Evolutionary conservation across 2,113 vertebrate species (phyloP).

Genomic region (Calidris pygmaea): DNA sequence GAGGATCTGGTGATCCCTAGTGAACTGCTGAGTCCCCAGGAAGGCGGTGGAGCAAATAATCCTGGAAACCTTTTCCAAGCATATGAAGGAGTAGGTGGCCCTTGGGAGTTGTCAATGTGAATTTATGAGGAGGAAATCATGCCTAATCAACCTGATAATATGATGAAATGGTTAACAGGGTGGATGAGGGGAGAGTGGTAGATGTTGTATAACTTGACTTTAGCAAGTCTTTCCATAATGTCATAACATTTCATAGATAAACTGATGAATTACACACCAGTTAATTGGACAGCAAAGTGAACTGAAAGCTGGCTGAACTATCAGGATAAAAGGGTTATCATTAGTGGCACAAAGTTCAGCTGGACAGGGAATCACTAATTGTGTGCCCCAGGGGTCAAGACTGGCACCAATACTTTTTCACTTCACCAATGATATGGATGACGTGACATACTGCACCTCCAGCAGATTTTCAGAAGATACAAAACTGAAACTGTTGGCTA

Average conservation of each 20-base stretch:
- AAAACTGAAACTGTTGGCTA: neutral
- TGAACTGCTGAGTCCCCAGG: neutral
- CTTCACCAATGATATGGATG: neutral
- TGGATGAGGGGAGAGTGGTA: neutral
- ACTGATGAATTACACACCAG: neutral
- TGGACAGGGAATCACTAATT: neutral
- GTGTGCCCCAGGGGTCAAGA: neutral
- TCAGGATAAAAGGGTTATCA: neutral
- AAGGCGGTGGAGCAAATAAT: neutral
- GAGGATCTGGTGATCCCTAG: neutral
- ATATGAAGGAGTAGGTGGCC: neutral
- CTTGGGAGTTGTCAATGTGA: neutral
- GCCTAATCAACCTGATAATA: neutral
- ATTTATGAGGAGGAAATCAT: neutral
- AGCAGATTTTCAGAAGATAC: neutral
- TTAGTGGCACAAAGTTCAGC: neutral
- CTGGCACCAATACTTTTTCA: neutral
- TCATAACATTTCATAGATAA: neutral
- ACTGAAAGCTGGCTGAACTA: neutral
- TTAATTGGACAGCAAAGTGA: neutral
- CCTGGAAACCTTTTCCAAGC: neutral
- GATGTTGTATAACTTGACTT: neutral
- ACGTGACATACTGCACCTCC: neutral
- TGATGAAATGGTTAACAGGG: neutral
- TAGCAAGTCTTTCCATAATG: neutral